Evolutionary conservation across 2,797 vertebrate species (phyloP), one percentile per base, ranked within the genome.

Genomic region (Eurystomus glaucurus): DNA sequence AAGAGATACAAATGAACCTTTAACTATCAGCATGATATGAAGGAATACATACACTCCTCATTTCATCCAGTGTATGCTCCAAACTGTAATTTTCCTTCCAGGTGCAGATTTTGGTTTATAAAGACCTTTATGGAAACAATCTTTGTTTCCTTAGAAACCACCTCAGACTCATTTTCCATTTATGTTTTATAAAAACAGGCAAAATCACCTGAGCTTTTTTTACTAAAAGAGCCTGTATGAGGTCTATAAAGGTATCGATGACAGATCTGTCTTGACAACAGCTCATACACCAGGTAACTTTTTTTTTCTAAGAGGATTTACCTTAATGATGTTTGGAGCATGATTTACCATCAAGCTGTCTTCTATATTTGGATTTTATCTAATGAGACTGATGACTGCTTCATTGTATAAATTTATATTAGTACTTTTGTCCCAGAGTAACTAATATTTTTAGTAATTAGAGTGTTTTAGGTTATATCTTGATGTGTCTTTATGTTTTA

Each of bases 101-200:
- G 33, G 21, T 69, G 29, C 46, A 80, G 52, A 68, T 83, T 92
- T 93, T 84, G 12, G 71, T 87, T 85, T 92, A 60, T 37, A 52
- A 93, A 89, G 28, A 43, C 13, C 37, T 72, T 51, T 61, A 12
- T 57, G 33, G 43, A 66, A 93, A 29, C 19, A 77, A 5, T 61
- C 15, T 68, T 72, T 29, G 61, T 91, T 88, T 79, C 84, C 81
- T 79, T 95, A 94, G 84, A 89, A 94, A 94, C 19, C 19, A 64
- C 45, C n/a, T 81, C 68, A 92, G 37, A 43, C 4, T 55, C 5
- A 15, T 35, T 54, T 31, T 82, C 19, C 15, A 60, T 50, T 48
- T 83, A 43, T 43, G 13, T 62, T 90, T 83, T 80, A 26, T 33
- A 37, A 84, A 52, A 81, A 51, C 41, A 88, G n/a, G 13, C 37